A percentile compares a stretch with the other conserved stretches of the same genome.
phyloP scores from a whole-genome alignment of 2,888 invertebrate genomes.

The Fabriciana adippe region DNA sequence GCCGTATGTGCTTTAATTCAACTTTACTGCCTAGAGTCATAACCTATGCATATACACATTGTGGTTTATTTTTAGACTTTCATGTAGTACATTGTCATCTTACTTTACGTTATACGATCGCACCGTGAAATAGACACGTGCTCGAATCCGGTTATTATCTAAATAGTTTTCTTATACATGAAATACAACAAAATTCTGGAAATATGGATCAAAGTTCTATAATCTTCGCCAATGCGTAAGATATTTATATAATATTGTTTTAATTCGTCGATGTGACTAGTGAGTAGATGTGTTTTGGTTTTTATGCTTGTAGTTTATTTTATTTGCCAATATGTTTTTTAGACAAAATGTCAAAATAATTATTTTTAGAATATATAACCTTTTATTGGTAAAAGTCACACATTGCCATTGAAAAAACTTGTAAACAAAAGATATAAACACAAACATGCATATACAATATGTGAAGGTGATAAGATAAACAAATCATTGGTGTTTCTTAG shows the following conservation, averaged over 20 bases:
- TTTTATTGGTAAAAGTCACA: neutral
- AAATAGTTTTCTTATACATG: constrained; percentile 42
- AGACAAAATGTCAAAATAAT: constrained; percentile 28
- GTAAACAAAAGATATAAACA: constrained; percentile 31
- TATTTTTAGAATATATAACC: constrained; percentile 3
- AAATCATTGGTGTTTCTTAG: constrained; percentile 4
- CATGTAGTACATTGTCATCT: constrained; percentile 73
- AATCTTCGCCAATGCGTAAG: constrained; percentile 72
- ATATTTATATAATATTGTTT: constrained; percentile 48
- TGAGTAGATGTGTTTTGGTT: constrained; percentile 45
- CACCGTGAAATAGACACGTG: constrained; percentile 66
- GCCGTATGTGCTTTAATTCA: constrained; percentile 42
- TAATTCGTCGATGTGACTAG: constrained; percentile 56
- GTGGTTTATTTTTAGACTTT: constrained; percentile 78
- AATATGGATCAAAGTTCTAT: constrained; percentile 64
- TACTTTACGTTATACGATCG: constrained; percentile 59
- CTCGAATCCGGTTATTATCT: constrained; percentile 50
- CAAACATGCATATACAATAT: neutral
- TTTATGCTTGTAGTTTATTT: constrained; percentile 40
- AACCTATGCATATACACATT: constrained; percentile 71
- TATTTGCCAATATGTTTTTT: constrained; percentile 4
- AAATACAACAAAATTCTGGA: constrained; percentile 48
- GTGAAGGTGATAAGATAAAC: constrained; percentile 20
- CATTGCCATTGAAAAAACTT: constrained; percentile 22
- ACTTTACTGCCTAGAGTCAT: constrained; percentile 53